These are phyloP conservation scores for Takifugu bimaculatus DNA, from an alignment of 2,113 vertebrate genomes.

Conservation along the genomic window DNA sequence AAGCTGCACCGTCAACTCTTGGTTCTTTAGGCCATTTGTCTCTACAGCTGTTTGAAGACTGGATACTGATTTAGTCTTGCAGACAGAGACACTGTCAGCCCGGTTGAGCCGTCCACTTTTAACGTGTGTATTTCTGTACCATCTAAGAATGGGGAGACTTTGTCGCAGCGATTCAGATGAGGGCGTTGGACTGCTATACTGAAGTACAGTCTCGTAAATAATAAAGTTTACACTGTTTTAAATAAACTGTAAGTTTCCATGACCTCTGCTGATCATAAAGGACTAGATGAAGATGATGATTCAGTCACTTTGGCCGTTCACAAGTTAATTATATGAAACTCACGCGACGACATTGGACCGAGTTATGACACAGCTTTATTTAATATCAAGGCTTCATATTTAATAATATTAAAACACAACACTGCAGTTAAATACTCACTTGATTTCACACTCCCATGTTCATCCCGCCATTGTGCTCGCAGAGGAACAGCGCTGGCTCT, in stretches of 20 bases:
- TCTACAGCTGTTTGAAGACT: conserved; percentile 28
- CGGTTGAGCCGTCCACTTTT: conserved; percentile 42
- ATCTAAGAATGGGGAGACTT: conserved; percentile 62
- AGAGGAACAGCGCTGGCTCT: conserved; percentile 89
- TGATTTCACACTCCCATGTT: background rate
- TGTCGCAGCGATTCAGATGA: conserved; percentile 8
- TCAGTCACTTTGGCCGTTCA: too few relatives aligned
- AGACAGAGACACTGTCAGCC: conserved; percentile 26
- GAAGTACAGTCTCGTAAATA: conserved; percentile 39
- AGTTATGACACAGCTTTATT: too few relatives aligned
- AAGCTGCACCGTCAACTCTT: background rate
- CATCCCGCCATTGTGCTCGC: background rate
- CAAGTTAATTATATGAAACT: background rate
- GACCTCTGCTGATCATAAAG: conserved; percentile 15
- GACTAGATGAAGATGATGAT: conserved; percentile 2
- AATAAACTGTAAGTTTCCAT: conserved; percentile 15
- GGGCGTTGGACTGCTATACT: conserved; percentile 13
- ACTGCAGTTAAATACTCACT: too few relatives aligned
- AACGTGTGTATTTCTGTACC: conserved; percentile 60
- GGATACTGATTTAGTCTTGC: conserved; percentile 26
- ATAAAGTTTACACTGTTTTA: conserved; percentile 5
- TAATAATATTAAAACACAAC: too few relatives aligned
- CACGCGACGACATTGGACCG: background rate
- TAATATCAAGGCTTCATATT: too few relatives aligned
- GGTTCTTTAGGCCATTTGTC: background rate